Base-by-base conservation (phyloP, 1,140 invertebrate genomes). In the Wiebesia pumilae region DNA sequence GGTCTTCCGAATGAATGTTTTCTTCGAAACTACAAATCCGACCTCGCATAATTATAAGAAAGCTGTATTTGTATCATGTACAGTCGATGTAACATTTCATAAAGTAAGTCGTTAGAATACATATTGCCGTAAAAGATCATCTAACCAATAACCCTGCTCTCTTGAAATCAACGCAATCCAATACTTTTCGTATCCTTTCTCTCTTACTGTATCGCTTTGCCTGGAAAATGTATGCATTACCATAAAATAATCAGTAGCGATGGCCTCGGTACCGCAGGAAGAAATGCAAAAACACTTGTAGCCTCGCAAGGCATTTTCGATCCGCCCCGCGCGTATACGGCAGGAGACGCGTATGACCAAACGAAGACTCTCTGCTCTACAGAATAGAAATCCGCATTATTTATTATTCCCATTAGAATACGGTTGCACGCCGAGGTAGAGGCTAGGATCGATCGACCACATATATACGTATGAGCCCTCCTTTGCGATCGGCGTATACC, bases 351-450 rank as follows among this genome's bases (percentile, higher is more conserved):
- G 7, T 67, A 30, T 77, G 40, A 79, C 83, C 54, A 80, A 16
- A 47, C 54, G 30, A 27, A 73, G 9, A 54, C 58, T 81, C 90
- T 89, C 84, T 89, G 88, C 89, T 91, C 43, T 51, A 51, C 10
- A 33, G 43, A 84, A 58, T 30, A 77, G 71, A 84, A 84, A 77
- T 33, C 51, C 30, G 90, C 91, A 91, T 92, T 93, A 94, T 94
- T 94, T 93, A 93, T 94, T 93, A 93, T 94, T 93, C 91, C 87
- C 88, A 89, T 89, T 89, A 90, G 83, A 89, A 87, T 27, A 14
- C 88, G 90, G 90, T 90, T 88, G 81, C 65, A 33, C 84, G 79
- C 81, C 79, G 73, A 78, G 54, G 21, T 0, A 43, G 27, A 19
- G 24, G n/a, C 35, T 38, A 2, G 54, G 10, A 3, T 51, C 47